These are phyloP conservation scores for Drosophila bifasciata DNA, from an alignment of 1,140 invertebrate species.

Conservation along the genomic window DNA sequence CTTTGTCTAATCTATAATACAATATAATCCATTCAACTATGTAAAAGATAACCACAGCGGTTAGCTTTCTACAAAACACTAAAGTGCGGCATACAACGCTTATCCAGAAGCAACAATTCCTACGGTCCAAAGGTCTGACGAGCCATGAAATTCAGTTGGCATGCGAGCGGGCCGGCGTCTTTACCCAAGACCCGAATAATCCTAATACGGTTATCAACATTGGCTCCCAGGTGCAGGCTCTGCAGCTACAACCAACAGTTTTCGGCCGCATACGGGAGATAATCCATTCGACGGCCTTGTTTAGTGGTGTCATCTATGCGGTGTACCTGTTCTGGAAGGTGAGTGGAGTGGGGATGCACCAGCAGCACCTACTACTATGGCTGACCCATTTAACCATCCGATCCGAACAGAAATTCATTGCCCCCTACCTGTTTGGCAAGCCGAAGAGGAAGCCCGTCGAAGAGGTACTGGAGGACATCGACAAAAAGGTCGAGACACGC, in stretches of 20 bases:
- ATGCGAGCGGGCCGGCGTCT: slow-evolving; percentile 87
- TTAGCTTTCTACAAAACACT: slow-evolving; percentile 94
- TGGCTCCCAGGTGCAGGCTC: slow-evolving; percentile 65
- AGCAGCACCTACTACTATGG: not conserved
- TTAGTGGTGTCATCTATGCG: slow-evolving; percentile 89
- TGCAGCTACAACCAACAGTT: slow-evolving; percentile 82
- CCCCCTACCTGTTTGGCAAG: slow-evolving; percentile 87
- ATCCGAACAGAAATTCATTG: slow-evolving; percentile 87
- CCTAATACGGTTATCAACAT: slow-evolving; percentile 80
- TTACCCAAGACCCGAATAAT: slow-evolving; percentile 75
- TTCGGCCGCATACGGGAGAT: slow-evolving; percentile 87
- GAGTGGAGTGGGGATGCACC: not conserved
- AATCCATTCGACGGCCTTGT: slow-evolving; percentile 88
- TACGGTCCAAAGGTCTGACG: slow-evolving; percentile 91
- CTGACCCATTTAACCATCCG: not conserved
- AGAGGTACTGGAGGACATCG: slow-evolving; percentile 87
- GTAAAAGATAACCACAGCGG: slow-evolving; percentile 90
- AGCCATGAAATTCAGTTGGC: slow-evolving; percentile 91
- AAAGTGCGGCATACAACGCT: slow-evolving; percentile 90
- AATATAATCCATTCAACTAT: slow-evolving; percentile 24
- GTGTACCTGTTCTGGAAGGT: slow-evolving; percentile 91
- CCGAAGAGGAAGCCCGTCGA: slow-evolving; percentile 87
- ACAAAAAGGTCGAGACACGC: slow-evolving; percentile 87
- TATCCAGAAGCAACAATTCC: slow-evolving; percentile 91
- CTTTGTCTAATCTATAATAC: slow-evolving; percentile 59